A percentile compares a stretch with the other conserved stretches of the same genome.
These are phyloP conservation scores for Tarsius wallacei DNA, from an alignment of 2,797 vertebrate genomes.

Conservation along the genomic window DNA sequence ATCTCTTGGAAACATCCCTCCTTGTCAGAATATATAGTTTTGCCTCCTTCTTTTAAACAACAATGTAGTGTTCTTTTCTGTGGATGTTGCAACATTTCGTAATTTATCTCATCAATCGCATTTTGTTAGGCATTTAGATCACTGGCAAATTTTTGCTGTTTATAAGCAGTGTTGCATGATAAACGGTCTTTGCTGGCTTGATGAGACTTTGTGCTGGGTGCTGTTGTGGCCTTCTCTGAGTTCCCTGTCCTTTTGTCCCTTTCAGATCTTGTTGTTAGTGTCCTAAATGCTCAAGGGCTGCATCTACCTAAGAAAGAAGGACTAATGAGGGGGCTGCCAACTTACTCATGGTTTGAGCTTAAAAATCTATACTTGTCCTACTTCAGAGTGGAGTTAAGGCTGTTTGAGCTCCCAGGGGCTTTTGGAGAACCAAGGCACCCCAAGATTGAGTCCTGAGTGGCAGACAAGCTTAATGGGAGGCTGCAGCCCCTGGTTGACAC, in stretches of 20 bases:
- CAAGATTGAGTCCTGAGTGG: background rate
- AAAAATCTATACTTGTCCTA: conserved; percentile 40
- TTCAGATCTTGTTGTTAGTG: background rate
- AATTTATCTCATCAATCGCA: background rate
- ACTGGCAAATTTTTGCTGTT: background rate
- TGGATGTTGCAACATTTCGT: background rate
- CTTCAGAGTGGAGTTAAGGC: conserved; percentile 23
- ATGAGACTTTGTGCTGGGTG: background rate
- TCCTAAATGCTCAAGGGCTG: background rate
- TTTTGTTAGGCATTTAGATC: conserved; percentile 27
- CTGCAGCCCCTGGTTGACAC: background rate
- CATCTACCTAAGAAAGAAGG: conserved; percentile 16
- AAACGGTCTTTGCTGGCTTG: conserved; percentile 38
- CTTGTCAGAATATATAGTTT: background rate
- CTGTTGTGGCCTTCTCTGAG: background rate
- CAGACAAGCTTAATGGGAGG: background rate
- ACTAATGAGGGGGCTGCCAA: background rate
- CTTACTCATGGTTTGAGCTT: background rate
- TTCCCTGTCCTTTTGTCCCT: background rate
- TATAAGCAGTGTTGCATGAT: background rate
- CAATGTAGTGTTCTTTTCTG: conserved; percentile 24
- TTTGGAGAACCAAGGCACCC: background rate
- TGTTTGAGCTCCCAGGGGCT: background rate
- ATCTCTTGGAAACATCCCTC: conserved; percentile 51
- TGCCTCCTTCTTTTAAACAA: conserved; percentile 27